Evolutionary conservation across 1,140 invertebrate species (phyloP).

Genomic region (Contarinia nasturtii): DNA sequence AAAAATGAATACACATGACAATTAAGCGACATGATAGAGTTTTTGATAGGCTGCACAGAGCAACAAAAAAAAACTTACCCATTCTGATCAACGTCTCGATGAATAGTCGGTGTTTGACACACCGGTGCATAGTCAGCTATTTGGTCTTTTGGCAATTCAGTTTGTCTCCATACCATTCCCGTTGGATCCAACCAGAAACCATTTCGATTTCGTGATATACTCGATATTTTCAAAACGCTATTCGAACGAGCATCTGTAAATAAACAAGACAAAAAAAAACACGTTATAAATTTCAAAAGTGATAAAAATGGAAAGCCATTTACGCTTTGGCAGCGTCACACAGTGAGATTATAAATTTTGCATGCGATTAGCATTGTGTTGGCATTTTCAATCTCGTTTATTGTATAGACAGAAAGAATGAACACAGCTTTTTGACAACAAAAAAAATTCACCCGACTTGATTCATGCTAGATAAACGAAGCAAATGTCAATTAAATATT

Average conservation of each 20-base stretch:
- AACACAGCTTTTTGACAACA: too few relatives aligned
- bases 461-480: too few relatives aligned
- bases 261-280: slow-evolving; percentile 1
- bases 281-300: too few relatives aligned
- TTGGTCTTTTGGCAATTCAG: slow-evolving; percentile 22
- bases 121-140: slow-evolving; percentile 23
- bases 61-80: not conserved
- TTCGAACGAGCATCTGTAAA: slow-evolving; percentile 20
- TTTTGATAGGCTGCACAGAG: not conserved
- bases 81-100: not conserved
- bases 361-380: too few relatives aligned
- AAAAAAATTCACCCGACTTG: too few relatives aligned
- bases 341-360: too few relatives aligned
- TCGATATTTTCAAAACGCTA: slow-evolving; percentile 24
- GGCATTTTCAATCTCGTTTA: too few relatives aligned
- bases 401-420: too few relatives aligned
- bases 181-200: slow-evolving; percentile 24
- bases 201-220: slow-evolving; percentile 21
- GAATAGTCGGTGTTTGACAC: slow-evolving; percentile 10
- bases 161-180: slow-evolving; percentile 23
- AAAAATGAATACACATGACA: not conserved
- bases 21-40: not conserved
- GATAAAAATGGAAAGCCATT: too few relatives aligned
- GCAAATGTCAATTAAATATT: too few relatives aligned
- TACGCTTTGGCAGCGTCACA: too few relatives aligned